Evolutionary conservation across 2,113 vertebrate species (phyloP).

Genomic region (Dermatemys mawii): DNA sequence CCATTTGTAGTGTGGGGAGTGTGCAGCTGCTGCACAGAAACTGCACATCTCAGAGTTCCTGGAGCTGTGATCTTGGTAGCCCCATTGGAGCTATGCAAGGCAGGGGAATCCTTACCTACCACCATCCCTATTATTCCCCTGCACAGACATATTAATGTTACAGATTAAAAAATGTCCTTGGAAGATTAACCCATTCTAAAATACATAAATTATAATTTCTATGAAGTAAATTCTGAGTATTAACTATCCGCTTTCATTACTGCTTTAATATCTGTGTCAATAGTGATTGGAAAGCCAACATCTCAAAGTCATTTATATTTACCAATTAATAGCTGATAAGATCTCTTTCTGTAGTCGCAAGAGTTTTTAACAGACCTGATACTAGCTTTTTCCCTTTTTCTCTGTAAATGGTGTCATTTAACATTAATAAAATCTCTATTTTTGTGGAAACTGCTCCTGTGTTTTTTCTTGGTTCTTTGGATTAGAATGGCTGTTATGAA

Average conservation of each 20-base stretch:
- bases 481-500: constrained; percentile 75
- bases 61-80: background rate
- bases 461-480: constrained; percentile 53
- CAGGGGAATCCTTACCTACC: background rate
- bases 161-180: no score
- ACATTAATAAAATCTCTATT: background rate
- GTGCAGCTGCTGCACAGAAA: background rate
- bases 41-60: background rate
- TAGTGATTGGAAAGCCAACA: background rate
- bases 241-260: background rate
- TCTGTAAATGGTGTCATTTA: constrained; percentile 40
- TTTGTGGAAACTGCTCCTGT: constrained; percentile 41
- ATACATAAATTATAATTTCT: accelerated
- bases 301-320: constrained; percentile 29
- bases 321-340: constrained; percentile 10
- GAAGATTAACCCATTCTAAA: background rate
- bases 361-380: background rate
- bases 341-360: background rate
- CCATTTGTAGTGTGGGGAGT: no score
- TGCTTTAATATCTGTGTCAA: background rate
- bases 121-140: background rate
- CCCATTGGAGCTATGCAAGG: no score
- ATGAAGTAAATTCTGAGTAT: background rate
- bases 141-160: background rate
- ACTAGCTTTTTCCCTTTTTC: background rate